These are phyloP conservation scores for Metallyticus violacea DNA, from an alignment of 2,888 invertebrate genomes.

Conservation along the genomic window DNA sequence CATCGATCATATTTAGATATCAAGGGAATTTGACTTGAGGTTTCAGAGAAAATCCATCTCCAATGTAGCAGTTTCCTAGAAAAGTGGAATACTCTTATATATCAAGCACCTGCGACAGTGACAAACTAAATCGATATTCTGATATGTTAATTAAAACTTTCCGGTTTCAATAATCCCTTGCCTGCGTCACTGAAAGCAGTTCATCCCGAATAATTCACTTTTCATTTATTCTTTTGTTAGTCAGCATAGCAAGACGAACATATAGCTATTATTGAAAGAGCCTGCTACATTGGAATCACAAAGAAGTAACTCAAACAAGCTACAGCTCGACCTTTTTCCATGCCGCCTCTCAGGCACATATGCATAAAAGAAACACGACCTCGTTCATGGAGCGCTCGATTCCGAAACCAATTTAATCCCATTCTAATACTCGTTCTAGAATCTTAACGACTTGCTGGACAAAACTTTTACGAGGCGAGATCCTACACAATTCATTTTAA, in stretches of 20 bases:
- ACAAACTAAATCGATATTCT: too few species aligned
- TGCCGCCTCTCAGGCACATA: not conserved
- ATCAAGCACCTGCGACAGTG: too few species aligned
- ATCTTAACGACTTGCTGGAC: not conserved
- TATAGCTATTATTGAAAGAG: too few species aligned
- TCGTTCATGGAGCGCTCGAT: not conserved
- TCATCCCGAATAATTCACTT: not conserved
- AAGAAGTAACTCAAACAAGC: not conserved
- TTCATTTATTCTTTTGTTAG: not conserved
- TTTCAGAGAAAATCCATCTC: too few species aligned
- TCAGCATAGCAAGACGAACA: too few species aligned
- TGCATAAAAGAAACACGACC: not conserved
- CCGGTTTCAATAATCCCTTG: not conserved
- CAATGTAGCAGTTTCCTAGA: too few species aligned
- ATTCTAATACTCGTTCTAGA: not conserved
- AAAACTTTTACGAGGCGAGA: not conserved
- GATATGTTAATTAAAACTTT: not conserved
- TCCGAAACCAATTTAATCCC: not conserved
- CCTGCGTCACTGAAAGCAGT: not conserved
- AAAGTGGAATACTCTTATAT: too few species aligned
- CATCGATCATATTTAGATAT: too few species aligned
- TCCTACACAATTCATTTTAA: conserved; percentile 4
- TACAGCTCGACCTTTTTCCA: too few species aligned
- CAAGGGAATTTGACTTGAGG: too few species aligned
- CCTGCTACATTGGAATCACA: not conserved